Evolutionary conservation across 64 coral and sea anemone species (phyloP).

Genomic region (Dendrophyllia cribrosa): DNA sequence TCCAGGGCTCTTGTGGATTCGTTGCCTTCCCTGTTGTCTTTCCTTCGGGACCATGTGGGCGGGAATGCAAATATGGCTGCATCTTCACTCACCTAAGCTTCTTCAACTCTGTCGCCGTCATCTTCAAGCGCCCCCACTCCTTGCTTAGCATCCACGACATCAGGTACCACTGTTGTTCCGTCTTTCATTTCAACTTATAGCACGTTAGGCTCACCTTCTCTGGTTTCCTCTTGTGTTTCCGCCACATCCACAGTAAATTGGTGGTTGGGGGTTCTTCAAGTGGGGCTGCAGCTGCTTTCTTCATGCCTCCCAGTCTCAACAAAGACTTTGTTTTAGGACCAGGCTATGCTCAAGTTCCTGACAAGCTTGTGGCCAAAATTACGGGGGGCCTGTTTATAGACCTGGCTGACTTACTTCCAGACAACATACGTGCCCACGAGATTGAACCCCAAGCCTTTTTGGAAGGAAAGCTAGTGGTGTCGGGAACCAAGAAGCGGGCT

Average conservation of each 20-base stretch:
- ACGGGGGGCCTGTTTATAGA: background rate
- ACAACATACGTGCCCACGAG: slow-evolving; percentile 23
- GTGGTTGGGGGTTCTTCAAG: background rate
- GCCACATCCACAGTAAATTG: background rate
- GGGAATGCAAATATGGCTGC: background rate
- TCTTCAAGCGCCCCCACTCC: too few species aligned
- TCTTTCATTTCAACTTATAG: slow-evolving; percentile 25
- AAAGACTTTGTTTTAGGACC: slow-evolving; percentile 21
- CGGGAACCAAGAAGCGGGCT: too few species aligned
- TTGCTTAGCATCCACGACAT: background rate
- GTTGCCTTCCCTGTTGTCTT: background rate
- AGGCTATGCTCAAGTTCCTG: slow-evolving; percentile 21
- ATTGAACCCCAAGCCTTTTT: background rate
- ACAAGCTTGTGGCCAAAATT: slow-evolving; percentile 31
- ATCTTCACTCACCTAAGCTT: background rate
- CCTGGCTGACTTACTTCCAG: slow-evolving; percentile 20
- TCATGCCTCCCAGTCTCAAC: background rate
- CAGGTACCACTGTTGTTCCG: slow-evolving; percentile 15
- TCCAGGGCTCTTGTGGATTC: background rate
- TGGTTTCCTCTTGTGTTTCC: background rate
- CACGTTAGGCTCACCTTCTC: background rate
- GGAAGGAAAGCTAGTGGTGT: background rate
- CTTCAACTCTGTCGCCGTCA: background rate
- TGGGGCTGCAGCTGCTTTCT: background rate
- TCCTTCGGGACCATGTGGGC: background rate